Conservation (phyloP, 2,888 invertebrate genomes). For the Balanococcus diminutus region DNA sequence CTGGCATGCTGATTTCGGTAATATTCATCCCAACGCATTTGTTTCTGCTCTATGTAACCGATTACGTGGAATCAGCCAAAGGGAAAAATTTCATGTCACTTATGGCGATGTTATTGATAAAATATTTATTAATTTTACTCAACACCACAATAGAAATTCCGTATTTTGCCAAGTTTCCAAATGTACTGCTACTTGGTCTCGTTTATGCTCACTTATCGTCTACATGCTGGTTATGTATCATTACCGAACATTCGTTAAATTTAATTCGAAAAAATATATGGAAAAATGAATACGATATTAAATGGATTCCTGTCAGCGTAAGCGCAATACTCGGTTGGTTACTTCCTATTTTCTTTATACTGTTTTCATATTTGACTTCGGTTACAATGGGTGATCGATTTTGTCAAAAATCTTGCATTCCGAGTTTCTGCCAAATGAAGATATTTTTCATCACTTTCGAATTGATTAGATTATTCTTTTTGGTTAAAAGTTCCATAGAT, state of each 20-base stretch:
- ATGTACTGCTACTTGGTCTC: not conserved
- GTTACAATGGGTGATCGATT: not conserved
- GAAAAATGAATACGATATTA: not conserved
- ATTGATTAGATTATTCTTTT: not conserved
- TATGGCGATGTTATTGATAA: not conserved
- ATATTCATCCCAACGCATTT: conserved; percentile 9
- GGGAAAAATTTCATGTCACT: conserved; percentile 6
- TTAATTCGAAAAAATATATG: conserved; percentile 23
- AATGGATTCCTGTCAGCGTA: not conserved
- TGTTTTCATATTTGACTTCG: not conserved
- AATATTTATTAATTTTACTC: conserved; percentile 13
- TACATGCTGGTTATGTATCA: not conserved
- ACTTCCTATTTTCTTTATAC: not conserved
- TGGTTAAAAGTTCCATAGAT: conserved; percentile 15
- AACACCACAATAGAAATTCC: not conserved
- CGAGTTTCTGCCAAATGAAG: not conserved
- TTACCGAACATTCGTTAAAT: conserved; percentile 9
- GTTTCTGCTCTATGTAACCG: not conserved
- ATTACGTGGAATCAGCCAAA: conserved; percentile 9
- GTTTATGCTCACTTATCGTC: not conserved
- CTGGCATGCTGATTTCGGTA: not conserved
- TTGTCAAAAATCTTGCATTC: not conserved
- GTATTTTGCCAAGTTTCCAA: not conserved
- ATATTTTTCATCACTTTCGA: conserved; percentile 9
- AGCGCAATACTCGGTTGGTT: conserved; percentile 6